These are phyloP conservation scores for Arrhopalites spinosus DNA, from an alignment of 2,888 invertebrate species.

Conservation along the genomic window DNA sequence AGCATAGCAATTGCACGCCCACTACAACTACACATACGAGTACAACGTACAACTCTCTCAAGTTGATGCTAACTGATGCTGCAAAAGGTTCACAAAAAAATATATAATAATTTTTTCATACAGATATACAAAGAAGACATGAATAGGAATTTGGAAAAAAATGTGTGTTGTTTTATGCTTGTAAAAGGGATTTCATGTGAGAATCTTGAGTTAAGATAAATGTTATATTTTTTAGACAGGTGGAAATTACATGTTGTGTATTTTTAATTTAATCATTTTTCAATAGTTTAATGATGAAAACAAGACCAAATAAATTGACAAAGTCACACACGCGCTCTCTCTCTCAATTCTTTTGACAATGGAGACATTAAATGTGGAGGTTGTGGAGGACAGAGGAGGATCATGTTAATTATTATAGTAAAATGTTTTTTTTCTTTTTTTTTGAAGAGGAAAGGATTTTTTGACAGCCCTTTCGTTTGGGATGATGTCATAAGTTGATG, in stretches of 20 bases:
- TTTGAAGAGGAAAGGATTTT: not conserved
- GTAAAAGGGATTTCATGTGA: not conserved
- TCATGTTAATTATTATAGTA: not conserved
- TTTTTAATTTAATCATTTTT: not conserved
- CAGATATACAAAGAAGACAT: not conserved
- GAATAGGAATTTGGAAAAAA: not conserved
- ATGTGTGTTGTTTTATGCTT: slow-evolving; percentile 1
- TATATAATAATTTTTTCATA: too few relatives aligned
- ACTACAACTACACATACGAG: not conserved
- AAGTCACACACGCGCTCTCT: not conserved
- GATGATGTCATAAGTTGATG: not conserved
- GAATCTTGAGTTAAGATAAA: not conserved
- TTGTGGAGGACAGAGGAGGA: not conserved
- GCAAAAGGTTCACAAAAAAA: too few relatives aligned
- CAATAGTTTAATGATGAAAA: too few relatives aligned
- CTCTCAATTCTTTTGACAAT: not conserved
- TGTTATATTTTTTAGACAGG: not conserved
- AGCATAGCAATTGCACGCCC: slow-evolving; percentile 28
- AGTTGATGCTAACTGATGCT: too few relatives aligned
- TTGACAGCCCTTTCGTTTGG: not conserved
- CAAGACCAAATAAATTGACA: not conserved
- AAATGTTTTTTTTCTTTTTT: not conserved
- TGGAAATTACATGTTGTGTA: not conserved
- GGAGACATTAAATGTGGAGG: not conserved
- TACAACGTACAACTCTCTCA: not conserved